Percentiles rank a stretch among this genome's conserved stretches.
Evolutionary conservation across 2,113 vertebrate species (phyloP).

Genomic region (Urocitellus parryii): DNA sequence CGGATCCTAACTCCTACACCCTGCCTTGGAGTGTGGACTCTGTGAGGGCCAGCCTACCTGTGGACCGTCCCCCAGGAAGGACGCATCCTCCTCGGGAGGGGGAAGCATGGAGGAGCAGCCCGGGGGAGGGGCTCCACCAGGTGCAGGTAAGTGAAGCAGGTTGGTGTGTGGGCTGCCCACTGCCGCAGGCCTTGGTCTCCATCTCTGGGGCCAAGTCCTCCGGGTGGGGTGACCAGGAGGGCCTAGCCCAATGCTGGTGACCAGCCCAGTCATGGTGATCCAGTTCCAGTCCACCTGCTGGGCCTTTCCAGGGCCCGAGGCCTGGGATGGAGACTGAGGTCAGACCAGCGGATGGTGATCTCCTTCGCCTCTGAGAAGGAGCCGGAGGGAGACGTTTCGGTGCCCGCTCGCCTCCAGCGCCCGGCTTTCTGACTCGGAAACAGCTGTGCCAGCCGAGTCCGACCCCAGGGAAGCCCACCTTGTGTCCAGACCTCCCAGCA

Average conservation of each 20-base stretch:
- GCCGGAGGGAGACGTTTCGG: constrained; percentile 30
- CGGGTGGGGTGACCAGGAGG: neutral
- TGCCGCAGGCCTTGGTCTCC: neutral
- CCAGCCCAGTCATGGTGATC: too few relatives aligned
- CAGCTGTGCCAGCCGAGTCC: neutral
- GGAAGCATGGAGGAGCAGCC: rapidly evolving
- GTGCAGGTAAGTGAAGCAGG: too few relatives aligned
- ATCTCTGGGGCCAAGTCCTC: too few relatives aligned
- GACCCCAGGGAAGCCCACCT: neutral
- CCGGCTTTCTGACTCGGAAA: constrained; percentile 64
- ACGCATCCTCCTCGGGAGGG: rapidly evolving
- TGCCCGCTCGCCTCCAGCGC: constrained; percentile 6
- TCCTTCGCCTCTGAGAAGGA: constrained; percentile 49
- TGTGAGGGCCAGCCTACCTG: neutral
- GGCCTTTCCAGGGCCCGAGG: neutral
- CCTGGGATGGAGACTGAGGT: neutral
- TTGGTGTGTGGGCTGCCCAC: too few relatives aligned
- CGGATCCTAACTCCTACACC: neutral
- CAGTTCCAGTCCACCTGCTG: neutral
- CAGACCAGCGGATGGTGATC: too few relatives aligned
- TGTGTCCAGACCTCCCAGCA: neutral
- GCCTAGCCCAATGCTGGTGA: too few relatives aligned
- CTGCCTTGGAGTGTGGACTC: neutral
- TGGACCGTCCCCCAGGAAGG: too few relatives aligned
- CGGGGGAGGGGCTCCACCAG: neutral